Base-by-base conservation (phyloP, 2,888 invertebrate species). In the Lasiommata megera region DNA sequence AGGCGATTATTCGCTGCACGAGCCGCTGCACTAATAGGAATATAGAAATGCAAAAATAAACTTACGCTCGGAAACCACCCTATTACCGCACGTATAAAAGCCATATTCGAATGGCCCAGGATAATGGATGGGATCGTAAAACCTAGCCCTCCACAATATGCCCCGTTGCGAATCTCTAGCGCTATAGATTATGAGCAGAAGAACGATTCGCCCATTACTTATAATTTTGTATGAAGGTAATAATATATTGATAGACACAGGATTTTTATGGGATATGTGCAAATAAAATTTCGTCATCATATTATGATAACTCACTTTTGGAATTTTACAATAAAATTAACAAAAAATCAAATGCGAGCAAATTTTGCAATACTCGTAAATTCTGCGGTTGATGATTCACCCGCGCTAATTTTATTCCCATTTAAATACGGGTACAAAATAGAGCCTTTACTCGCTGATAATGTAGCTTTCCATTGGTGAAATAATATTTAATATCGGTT, bases 1-100 rank as follows among this genome's bases (percentile, higher is more conserved):
- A 88, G 88, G 82, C 88, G 89, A 89, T 89, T 89, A 89, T 84
- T 80, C 88, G 79, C 79, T 82, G 87, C 87, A 86, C 82, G 79
- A 79, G 71, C 78, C 78, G 81, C 68, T 84, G 88, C 88, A 86
- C 87, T 85, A 85, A 88, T 85, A 83, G 81, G 82, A 81, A 82
- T 84, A 82, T 83, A 81, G 78, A 73, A 72, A 65, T 54, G 54
- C 61, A 54, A 69, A 60, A 51, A 56, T 31, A 5, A 29, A 44
- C 16, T 34, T 58, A 51, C 31, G 12, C 38, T 28, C 1, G 5
- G 23, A 28, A 23, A 9, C 14, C 16, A 60, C 69, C 66, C 66
- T 80, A 78, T 68, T 18, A 14, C 58, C 1, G 37, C 0, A 1
- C 0, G 1, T 56, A 23, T 74, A 80, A 73, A 70, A 65, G 48